Percentiles rank a stretch among this genome's conserved stretches.
These are phyloP conservation scores for Synergus itoensis DNA, from an alignment of 2,888 invertebrate genomes.

Conservation along the genomic window DNA sequence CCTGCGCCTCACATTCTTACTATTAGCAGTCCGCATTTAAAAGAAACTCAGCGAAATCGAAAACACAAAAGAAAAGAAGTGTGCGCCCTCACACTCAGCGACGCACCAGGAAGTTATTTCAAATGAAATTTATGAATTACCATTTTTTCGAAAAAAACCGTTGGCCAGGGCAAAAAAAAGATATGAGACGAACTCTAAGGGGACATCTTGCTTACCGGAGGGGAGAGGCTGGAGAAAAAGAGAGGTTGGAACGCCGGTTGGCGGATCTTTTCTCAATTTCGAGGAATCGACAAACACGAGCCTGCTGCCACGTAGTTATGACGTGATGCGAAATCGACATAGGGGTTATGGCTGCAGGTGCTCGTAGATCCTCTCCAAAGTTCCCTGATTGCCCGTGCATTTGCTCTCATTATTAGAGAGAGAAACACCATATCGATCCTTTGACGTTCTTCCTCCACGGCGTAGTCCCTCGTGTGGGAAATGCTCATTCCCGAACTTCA, in stretches of 20 bases:
- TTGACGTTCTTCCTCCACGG: conserved; percentile 9
- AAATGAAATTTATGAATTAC: background rate
- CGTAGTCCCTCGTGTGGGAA: conserved; percentile 4
- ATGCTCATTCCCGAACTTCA: background rate
- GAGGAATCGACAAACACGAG: conserved; percentile 23
- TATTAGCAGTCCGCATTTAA: conserved; percentile 23
- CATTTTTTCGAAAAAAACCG: conserved; percentile 7
- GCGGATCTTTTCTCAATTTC: background rate
- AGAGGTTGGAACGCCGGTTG: conserved; percentile 36
- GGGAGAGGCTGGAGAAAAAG: conserved; percentile 33
- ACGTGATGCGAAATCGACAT: conserved; percentile 42
- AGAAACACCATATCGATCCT: conserved; percentile 34
- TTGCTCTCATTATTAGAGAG: conserved; percentile 13
- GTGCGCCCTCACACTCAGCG: conserved; percentile 24
- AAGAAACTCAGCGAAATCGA: background rate
- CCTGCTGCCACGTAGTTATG: conserved; percentile 45
- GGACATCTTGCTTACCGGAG: conserved; percentile 19
- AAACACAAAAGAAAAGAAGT: conserved; percentile 27
- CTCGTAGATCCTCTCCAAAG: conserved; percentile 17
- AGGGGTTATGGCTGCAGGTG: conserved; percentile 41
- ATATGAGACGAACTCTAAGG: background rate
- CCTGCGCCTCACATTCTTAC: conserved; percentile 30
- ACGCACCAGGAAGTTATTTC: background rate
- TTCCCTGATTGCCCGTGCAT: conserved; percentile 17
- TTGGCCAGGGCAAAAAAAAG: conserved; percentile 38